Conservation (phyloP, 2,797 vertebrate species). For the Leptatherina wallacei region DNA sequence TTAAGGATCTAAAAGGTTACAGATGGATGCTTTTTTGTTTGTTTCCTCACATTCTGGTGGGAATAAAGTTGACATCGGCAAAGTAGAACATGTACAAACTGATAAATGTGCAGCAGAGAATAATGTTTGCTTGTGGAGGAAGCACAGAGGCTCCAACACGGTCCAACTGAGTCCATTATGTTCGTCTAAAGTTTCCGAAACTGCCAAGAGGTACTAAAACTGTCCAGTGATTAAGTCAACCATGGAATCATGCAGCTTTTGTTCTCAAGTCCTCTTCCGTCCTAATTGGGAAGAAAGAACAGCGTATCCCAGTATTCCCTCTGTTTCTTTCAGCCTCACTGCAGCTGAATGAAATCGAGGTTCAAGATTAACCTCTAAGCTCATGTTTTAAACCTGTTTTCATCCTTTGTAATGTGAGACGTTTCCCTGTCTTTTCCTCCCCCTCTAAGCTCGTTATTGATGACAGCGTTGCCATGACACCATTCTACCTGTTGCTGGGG, state of each 20-base stretch:
- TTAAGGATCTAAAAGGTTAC: too few relatives aligned
- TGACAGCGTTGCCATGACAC: conserved; percentile 90
- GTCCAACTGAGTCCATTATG: not conserved
- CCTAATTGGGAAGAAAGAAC: not conserved
- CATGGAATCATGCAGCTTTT: not conserved
- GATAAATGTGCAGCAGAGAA: not conserved
- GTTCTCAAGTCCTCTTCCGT: not conserved
- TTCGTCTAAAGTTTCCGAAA: not conserved
- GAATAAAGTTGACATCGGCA: not conserved
- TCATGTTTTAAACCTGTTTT: not conserved
- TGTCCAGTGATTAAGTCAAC: not conserved
- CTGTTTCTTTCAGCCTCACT: not conserved
- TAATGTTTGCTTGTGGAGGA: not conserved
- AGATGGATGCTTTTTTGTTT: not conserved
- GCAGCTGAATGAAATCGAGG: not conserved
- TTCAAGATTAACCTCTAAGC: not conserved
- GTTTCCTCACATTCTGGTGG: not conserved
- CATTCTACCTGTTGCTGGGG: conserved; percentile 91
- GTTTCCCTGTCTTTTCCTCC: conserved; percentile 24
- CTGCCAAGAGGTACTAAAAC: not conserved
- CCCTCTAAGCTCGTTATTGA: conserved; percentile 84
- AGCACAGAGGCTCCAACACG: not conserved
- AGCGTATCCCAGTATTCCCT: not conserved
- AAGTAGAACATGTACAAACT: not conserved
- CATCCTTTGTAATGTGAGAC: too few relatives aligned